These are phyloP conservation scores for Alligator mississippiensis DNA, from an alignment of 2,113 vertebrate species.

Conservation along the genomic window DNA sequence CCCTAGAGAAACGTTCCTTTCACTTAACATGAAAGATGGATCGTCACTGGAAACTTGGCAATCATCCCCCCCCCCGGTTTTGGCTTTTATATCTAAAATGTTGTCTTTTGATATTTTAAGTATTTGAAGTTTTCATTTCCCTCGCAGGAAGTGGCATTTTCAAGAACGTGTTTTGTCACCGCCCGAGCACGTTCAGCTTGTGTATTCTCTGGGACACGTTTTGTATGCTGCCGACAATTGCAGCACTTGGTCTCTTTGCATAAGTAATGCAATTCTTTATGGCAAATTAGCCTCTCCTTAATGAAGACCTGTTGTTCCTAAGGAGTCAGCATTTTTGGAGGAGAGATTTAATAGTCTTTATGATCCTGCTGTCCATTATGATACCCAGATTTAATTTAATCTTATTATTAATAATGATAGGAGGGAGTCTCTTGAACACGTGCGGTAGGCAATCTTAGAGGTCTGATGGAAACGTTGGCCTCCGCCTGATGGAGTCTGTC, in stretches of 20 bases:
- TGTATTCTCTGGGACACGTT: not conserved
- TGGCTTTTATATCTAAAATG: not conserved
- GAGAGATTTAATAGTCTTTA: conserved; percentile 53
- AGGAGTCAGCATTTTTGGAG: conserved; percentile 41
- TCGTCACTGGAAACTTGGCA: not conserved
- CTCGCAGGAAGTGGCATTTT: not conserved
- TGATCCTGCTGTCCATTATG: conserved; percentile 45
- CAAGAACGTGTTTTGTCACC: not conserved
- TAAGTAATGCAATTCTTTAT: conserved; percentile 38
- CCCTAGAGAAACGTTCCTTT: not conserved
- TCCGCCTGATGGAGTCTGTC: not conserved
- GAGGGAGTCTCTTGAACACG: not conserved
- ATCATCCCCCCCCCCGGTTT: not conserved
- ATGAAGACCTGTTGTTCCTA: conserved; percentile 56
- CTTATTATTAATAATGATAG: conserved; percentile 19
- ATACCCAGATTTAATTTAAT: conserved; percentile 60
- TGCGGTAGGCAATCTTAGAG: not conserved
- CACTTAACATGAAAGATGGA: not conserved
- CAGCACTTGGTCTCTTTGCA: conserved; percentile 3
- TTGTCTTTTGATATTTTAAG: not conserved
- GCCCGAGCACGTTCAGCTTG: not conserved
- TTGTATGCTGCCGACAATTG: conserved; percentile 9
- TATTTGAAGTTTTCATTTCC: not conserved
- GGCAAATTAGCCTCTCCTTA: conserved; percentile 53
- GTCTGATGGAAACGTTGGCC: not conserved